phyloP scores from a whole-genome alignment of 1,140 invertebrate species.

The Anthonomus grandis region DNA sequence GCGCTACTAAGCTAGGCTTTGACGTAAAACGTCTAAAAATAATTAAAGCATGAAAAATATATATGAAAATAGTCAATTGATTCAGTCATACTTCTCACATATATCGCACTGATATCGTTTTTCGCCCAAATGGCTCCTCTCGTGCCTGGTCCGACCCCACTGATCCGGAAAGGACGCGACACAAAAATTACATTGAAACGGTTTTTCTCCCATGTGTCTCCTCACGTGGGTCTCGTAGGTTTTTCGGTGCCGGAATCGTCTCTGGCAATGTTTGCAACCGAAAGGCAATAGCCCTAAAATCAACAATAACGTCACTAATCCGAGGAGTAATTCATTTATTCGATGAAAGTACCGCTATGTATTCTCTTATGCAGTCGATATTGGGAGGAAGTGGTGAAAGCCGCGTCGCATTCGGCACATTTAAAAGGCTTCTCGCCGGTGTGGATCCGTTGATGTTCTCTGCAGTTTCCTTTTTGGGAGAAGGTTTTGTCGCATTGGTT shows the following conservation, averaged over 20 bases:
- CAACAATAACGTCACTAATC: neutral
- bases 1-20: too few species aligned
- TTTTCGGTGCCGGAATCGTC: constrained; percentile 62
- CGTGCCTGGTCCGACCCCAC: constrained; percentile 66
- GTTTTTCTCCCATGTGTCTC: constrained; percentile 61
- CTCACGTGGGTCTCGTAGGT: constrained; percentile 62
- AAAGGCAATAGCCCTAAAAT: constrained; percentile 54
- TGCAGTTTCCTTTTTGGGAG: constrained; percentile 60
- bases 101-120: constrained; percentile 73
- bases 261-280: constrained; percentile 58
- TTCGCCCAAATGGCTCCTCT: constrained; percentile 66
- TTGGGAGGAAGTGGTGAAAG: constrained; percentile 68
- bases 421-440: constrained; percentile 62
- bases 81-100: constrained; percentile 68
- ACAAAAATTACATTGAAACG: constrained; percentile 61
- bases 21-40: too few species aligned
- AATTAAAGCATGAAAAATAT: neutral
- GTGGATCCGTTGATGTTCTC: constrained; percentile 60
- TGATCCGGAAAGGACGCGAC: constrained; percentile 61
- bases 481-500: constrained; percentile 60
- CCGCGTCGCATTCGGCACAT: constrained; percentile 66
- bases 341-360: constrained; percentile 55
- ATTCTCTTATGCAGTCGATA: constrained; percentile 59
- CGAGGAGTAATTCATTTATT: neutral
- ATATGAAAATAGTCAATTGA: neutral